Evolutionary conservation across 1,140 invertebrate genomes (phyloP).

Genomic region (Lucilia cuprina): DNA sequence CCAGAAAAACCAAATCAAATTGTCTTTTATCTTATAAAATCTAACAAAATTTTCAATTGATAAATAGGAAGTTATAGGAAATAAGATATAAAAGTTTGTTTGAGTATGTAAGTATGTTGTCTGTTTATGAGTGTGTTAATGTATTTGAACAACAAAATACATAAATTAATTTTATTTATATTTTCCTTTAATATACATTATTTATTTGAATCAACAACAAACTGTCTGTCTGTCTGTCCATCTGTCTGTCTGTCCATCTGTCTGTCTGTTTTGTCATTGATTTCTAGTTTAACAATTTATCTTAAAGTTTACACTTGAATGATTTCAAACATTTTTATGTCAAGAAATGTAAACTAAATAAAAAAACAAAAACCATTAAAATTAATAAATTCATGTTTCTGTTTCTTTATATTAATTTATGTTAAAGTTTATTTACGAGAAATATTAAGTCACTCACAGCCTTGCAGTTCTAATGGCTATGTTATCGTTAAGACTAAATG

Average conservation of each 20-base stretch:
- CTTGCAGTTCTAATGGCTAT: too few relatives aligned
- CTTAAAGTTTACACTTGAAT: slow-evolving; percentile 30
- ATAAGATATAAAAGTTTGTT: background rate
- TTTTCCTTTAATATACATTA: background rate
- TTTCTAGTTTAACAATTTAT: slow-evolving; percentile 16
- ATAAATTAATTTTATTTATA: background rate
- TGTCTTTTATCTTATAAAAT: too few relatives aligned
- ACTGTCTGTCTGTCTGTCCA: background rate
- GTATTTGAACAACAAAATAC: too few relatives aligned
- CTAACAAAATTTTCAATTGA: too few relatives aligned
- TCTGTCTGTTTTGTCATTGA: slow-evolving; percentile 24
- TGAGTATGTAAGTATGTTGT: too few relatives aligned
- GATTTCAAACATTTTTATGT: background rate
- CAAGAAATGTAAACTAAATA: background rate
- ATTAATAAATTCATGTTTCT: slow-evolving; percentile 8
- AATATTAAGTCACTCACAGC: too few relatives aligned
- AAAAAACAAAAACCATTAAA: background rate
- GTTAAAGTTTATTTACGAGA: background rate
- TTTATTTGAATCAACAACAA: background rate
- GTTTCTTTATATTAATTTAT: background rate
- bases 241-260: too few relatives aligned
- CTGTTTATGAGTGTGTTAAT: too few relatives aligned
- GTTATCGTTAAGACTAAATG: too few relatives aligned
- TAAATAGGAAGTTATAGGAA: background rate
- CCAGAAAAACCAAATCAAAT: too few relatives aligned